phyloP scores from a whole-genome alignment of 1,140 invertebrate species.

The Psix sp. region DNA sequence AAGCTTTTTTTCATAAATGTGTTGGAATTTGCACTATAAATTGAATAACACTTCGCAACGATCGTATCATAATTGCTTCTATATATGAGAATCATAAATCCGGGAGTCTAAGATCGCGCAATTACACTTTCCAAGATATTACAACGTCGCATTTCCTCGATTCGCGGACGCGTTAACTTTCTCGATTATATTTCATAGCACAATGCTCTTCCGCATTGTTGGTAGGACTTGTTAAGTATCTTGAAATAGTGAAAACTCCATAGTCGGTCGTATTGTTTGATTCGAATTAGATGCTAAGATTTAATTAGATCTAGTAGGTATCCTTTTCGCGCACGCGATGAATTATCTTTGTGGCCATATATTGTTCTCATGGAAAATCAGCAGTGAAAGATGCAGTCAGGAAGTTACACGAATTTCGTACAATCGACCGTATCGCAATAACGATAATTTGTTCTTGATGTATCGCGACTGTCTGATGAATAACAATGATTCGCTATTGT shows the following conservation, averaged over 20 bases:
- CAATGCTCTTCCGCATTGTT: slow-evolving; percentile 59
- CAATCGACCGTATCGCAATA: slow-evolving; percentile 48
- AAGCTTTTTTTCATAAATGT: too few relatives aligned
- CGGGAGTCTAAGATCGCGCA: slow-evolving; percentile 32
- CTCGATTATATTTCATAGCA: slow-evolving; percentile 60
- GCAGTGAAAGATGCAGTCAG: slow-evolving; percentile 41
- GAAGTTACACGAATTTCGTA: slow-evolving; percentile 49
- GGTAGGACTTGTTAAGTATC: slow-evolving; percentile 46
- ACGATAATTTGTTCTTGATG: too few relatives aligned
- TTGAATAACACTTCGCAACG: too few relatives aligned
- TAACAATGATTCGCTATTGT: slow-evolving; percentile 51
- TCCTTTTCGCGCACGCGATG: slow-evolving; percentile 50
- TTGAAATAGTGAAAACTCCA: slow-evolving; percentile 51
- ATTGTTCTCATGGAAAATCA: slow-evolving; percentile 40
- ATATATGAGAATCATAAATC: slow-evolving; percentile 36
- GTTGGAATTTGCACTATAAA: too few relatives aligned
- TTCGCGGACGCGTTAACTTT: slow-evolving; percentile 56
- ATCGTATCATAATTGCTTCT: slow-evolving; percentile 1
- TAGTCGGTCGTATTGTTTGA: slow-evolving; percentile 55
- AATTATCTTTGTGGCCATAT: slow-evolving; percentile 54
- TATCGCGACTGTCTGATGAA: too few relatives aligned
- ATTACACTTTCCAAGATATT: slow-evolving; percentile 58
- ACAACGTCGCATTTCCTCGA: slow-evolving; percentile 52
- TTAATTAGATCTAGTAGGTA: slow-evolving; percentile 52
- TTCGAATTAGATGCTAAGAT: slow-evolving; percentile 47